Conservation (phyloP, 1,140 invertebrate genomes). For the Drosophila neocordata region DNA sequence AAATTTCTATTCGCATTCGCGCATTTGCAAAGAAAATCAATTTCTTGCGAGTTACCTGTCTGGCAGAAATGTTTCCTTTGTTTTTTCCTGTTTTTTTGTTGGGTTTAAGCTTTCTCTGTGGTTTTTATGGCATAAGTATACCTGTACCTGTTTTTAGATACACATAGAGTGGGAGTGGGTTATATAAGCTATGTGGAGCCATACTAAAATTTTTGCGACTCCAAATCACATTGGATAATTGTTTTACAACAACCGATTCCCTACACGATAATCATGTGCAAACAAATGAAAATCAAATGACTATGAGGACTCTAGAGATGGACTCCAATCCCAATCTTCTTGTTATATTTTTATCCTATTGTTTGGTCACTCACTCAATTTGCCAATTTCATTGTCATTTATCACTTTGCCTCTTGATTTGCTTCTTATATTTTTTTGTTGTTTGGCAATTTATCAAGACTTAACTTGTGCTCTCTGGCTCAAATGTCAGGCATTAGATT, state of each 20-base stretch:
- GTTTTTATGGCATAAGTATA: constrained; percentile 54
- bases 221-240: constrained; percentile 27
- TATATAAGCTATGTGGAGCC: not conserved
- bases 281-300: constrained; percentile 25
- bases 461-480: constrained; percentile 58
- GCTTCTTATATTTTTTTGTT: constrained; percentile 4
- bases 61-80: constrained; percentile 26
- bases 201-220: not conserved
- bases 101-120: constrained; percentile 59
- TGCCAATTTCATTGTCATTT: constrained; percentile 76
- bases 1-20: constrained; percentile 65
- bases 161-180: not conserved
- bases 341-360: not conserved
- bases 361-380: constrained; percentile 45
- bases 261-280: constrained; percentile 37
- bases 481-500: constrained; percentile 51
- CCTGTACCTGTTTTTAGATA: not conserved
- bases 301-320: not conserved
- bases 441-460: constrained; percentile 70
- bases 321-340: not conserved
- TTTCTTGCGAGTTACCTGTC: constrained; percentile 51
- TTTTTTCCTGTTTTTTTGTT: too few species aligned
- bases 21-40: constrained; percentile 50
- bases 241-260: constrained; percentile 40
- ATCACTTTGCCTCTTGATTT: constrained; percentile 56